These are phyloP conservation scores for Gambusia holbrooki DNA, from an alignment of 2,113 vertebrate species.

Conservation along the genomic window DNA sequence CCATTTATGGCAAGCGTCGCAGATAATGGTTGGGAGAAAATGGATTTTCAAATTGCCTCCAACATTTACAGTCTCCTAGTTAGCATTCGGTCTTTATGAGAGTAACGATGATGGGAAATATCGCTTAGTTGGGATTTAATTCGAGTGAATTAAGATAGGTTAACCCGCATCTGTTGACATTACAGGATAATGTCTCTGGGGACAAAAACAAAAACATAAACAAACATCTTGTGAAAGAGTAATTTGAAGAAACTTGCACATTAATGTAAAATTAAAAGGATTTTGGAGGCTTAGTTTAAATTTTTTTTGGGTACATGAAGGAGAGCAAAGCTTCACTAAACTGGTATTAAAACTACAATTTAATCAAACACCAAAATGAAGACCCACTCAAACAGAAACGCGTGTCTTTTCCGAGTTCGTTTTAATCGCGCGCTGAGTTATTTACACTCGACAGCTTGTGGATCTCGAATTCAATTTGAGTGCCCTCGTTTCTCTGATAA, in stretches of 20 bases:
- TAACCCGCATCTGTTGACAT: slow-evolving; percentile 28
- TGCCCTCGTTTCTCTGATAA: slow-evolving; percentile 40
- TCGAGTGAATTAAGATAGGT: slow-evolving; percentile 5
- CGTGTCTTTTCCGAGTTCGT: slow-evolving; percentile 29
- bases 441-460: slow-evolving; percentile 67
- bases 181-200: neutral
- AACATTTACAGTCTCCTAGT: slow-evolving; percentile 56
- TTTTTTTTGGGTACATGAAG: neutral
- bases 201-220: neutral
- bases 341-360: slow-evolving; percentile 44
- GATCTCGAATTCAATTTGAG: slow-evolving; percentile 50
- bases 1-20: slow-evolving; percentile 49
- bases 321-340: slow-evolving; percentile 19
- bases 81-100: slow-evolving; percentile 59
- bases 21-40: slow-evolving; percentile 71
- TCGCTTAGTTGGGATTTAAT: slow-evolving; percentile 11
- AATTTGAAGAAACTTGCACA: neutral
- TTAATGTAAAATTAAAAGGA: too few species aligned
- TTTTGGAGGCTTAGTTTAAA: neutral
- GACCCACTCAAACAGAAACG: slow-evolving; percentile 32
- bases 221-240: neutral
- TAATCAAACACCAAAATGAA: slow-evolving; percentile 17
- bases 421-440: slow-evolving; percentile 50
- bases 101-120: slow-evolving; percentile 35
- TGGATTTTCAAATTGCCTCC: slow-evolving; percentile 74